Percentiles rank a stretch among this genome's conserved stretches.
These are phyloP conservation scores for Dermatophagoides farinae DNA, from an alignment of 1,140 invertebrate genomes.

Conservation along the genomic window DNA sequence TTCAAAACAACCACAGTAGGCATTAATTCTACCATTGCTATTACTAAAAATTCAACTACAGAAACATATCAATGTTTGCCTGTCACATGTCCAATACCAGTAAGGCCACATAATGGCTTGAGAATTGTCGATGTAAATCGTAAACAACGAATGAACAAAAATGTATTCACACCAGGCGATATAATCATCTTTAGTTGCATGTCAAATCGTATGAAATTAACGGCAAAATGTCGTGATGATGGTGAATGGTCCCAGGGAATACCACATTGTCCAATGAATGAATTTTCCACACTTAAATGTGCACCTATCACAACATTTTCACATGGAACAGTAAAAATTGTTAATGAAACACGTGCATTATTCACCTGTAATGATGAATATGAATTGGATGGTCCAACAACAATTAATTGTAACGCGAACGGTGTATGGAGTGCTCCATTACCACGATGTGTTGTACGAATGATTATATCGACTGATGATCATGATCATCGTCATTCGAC, in stretches of 20 bases:
- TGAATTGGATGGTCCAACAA: background rate
- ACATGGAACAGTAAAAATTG: background rate
- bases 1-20: background rate
- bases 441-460: background rate
- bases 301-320: background rate
- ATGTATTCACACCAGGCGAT: background rate
- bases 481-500: too few species aligned
- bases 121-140: background rate
- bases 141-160: background rate
- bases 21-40: background rate
- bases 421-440: background rate
- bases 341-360: background rate
- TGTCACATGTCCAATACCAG: background rate
- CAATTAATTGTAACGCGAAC: background rate
- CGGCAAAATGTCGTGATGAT: constrained; percentile 5
- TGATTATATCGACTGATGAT: too few species aligned
- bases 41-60: background rate
- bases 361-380: background rate
- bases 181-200: constrained; percentile 7
- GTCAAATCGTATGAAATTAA: background rate
- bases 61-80: background rate
- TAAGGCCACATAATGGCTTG: background rate
- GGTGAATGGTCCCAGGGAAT: constrained; percentile 2
- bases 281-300: background rate
- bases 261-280: constrained; percentile 3